Evolutionary conservation across 2,797 vertebrate genomes (phyloP), one percentile per base, ranked within the genome.

Genomic region (Tragelaphus eurycerus): DNA sequence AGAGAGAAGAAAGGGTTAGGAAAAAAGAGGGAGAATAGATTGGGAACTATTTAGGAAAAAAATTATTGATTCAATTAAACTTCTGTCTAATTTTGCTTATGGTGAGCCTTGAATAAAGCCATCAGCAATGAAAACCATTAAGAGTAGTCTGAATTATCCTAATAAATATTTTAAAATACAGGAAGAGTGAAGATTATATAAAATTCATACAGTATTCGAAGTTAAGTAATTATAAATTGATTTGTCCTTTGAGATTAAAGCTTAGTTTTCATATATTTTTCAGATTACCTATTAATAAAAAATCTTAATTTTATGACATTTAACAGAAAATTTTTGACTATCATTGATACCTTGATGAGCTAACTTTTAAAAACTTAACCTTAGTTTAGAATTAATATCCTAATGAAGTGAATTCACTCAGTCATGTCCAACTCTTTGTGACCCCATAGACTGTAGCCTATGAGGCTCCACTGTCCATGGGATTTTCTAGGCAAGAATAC

Each of bases 101-200:
- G 5, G 25, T 13, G 19, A 91, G 11, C 2, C 15, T 88, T 86
- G 23, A 10, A 62, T 67, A 67, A 79, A 93, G 87, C 14, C 8
- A 81, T 64, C 3, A 89, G n/a, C 13, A 48, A 5, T 13, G 48
- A 97, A 97, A 97, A 60, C 16, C 55, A 95, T 7, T 93, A 95
- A 83, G 48, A 50, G 13, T 21, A 64, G 43, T 17, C 25, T 60
- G 46, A 52, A 71, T 34, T 57, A 1, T 9, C 50, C 10, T 25
- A 96, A 38, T 2, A 52, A 81, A 86, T 97, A 83, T 57, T 89
- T 67, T 16, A 17, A 82, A 55, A 59, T 21, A 17, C 7, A 81
- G 59, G 50, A 23, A 57, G 94, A 48, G 0, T 74, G 31, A 6
- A 54, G 2, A 76, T 0, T 46, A 71, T 76, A 85, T 87, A 54